Evolutionary conservation across 2,797 vertebrate species (phyloP).

Genomic region (Hydrolagus colliei): DNA sequence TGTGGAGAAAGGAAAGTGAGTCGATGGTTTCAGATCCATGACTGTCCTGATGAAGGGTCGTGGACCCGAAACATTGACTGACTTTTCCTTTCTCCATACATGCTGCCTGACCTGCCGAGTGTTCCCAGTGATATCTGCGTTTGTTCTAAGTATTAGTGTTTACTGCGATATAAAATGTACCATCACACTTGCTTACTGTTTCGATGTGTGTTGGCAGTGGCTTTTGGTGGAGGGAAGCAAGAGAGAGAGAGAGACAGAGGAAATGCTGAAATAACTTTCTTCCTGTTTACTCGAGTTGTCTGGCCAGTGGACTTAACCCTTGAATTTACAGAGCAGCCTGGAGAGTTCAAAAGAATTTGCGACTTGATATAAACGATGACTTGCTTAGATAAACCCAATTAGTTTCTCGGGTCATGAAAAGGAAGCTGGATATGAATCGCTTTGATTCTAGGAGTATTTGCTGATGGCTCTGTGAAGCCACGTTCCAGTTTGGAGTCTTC

Average conservation of each 20-base stretch:
- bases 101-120: no score
- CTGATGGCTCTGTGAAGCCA: background rate
- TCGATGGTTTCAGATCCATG: no score
- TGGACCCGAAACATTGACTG: no score
- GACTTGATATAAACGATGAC: background rate
- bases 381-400: background rate
- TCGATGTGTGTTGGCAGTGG: no score
- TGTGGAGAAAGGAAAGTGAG: no score
- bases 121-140: no score
- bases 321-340: background rate
- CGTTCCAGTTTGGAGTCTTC: background rate
- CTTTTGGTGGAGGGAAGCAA: no score
- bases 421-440: slow-evolving; percentile 8
- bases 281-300: background rate
- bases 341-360: slow-evolving; percentile 13
- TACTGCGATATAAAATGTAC: no score
- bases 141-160: no score
- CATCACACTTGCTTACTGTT: no score
- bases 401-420: background rate
- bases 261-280: slow-evolving; percentile 15
- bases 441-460: background rate
- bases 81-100: no score
- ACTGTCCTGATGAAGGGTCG: no score
- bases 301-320: background rate
- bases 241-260: background rate